A percentile compares a stretch with the other conserved stretches of the same genome.
Evolutionary conservation across 2,797 vertebrate species (phyloP).

Genomic region (Tiaroga cobitis): DNA sequence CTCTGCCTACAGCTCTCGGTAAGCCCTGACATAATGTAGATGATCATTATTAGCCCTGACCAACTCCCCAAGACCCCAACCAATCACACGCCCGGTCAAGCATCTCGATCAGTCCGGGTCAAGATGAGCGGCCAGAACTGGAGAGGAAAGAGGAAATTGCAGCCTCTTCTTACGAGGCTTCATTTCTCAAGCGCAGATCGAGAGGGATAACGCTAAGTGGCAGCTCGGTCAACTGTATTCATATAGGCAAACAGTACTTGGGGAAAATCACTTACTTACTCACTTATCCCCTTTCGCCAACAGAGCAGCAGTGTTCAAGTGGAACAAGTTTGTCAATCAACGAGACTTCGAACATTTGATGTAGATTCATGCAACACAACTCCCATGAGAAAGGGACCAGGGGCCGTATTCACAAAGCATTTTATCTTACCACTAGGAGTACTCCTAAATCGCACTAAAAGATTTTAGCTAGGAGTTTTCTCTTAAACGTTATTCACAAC

Average conservation of each 20-base stretch:
- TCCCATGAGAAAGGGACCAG: not conserved
- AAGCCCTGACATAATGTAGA: conserved; percentile 20
- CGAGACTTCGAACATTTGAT: not conserved
- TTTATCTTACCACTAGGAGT: too few relatives aligned
- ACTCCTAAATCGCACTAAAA: too few relatives aligned
- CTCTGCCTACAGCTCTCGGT: conserved; percentile 8
- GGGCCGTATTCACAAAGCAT: too few relatives aligned
- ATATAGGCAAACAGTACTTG: conserved; percentile 38
- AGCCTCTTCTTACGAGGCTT: conserved; percentile 32
- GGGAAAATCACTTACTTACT: conserved; percentile 3
- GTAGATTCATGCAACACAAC: not conserved
- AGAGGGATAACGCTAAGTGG: conserved; percentile 46
- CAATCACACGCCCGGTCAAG: conserved; percentile 45
- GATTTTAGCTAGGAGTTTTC: too few relatives aligned
- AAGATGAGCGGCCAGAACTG: conserved; percentile 11
- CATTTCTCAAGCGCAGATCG: conserved; percentile 24
- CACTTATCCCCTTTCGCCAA: not conserved
- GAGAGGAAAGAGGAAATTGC: conserved; percentile 12
- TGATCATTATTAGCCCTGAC: conserved; percentile 43
- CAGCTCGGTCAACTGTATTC: conserved; percentile 50
- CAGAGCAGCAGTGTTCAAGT: conserved; percentile 12
- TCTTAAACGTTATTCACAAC: too few relatives aligned
- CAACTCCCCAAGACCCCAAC: conserved; percentile 25
- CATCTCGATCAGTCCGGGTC: conserved; percentile 16
- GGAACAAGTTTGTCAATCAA: conserved; percentile 8